phyloP scores from a whole-genome alignment of 2,888 invertebrate genomes.

The Coleophora flavipennella region DNA sequence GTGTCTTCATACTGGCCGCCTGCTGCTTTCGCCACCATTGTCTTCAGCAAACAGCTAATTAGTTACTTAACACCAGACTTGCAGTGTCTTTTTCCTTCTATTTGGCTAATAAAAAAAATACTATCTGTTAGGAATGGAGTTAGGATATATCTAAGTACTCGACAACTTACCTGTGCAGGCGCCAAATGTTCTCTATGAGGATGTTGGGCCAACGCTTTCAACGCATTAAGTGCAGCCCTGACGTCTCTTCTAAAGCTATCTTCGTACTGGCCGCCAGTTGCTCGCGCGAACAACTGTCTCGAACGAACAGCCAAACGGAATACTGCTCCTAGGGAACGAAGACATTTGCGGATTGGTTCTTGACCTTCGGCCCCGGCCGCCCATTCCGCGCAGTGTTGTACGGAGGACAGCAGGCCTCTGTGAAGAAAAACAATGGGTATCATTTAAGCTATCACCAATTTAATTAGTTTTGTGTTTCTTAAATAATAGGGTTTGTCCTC shows the following conservation, averaged over 20 bases:
- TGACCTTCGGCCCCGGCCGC: constrained; percentile 89
- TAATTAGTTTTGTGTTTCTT: no score
- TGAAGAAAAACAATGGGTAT: not conserved
- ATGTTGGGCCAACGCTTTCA: constrained; percentile 80
- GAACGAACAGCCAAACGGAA: constrained; percentile 95
- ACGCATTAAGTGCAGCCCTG: constrained; percentile 83
- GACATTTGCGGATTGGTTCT: constrained; percentile 91
- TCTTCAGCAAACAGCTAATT: constrained; percentile 91
- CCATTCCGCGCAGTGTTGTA: constrained; percentile 91
- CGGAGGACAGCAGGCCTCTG: constrained; percentile 88
- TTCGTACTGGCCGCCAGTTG: constrained; percentile 90
- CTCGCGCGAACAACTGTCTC: constrained; percentile 84
- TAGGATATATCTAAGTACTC: no score
- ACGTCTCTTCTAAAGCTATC: constrained; percentile 89
- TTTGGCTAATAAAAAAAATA: no score
- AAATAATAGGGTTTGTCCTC: no score
- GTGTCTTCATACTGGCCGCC: constrained; percentile 92
- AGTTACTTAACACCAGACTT: no score
- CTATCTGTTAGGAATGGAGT: no score
- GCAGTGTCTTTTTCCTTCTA: no score
- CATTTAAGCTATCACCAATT: no score
- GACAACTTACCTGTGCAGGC: constrained; percentile 76
- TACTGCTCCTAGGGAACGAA: constrained; percentile 91
- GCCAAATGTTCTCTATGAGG: constrained; percentile 82
- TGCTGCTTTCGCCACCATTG: constrained; percentile 87